These are phyloP conservation scores for Monopis laevigella DNA, from an alignment of 2,888 invertebrate genomes.

Conservation along the genomic window DNA sequence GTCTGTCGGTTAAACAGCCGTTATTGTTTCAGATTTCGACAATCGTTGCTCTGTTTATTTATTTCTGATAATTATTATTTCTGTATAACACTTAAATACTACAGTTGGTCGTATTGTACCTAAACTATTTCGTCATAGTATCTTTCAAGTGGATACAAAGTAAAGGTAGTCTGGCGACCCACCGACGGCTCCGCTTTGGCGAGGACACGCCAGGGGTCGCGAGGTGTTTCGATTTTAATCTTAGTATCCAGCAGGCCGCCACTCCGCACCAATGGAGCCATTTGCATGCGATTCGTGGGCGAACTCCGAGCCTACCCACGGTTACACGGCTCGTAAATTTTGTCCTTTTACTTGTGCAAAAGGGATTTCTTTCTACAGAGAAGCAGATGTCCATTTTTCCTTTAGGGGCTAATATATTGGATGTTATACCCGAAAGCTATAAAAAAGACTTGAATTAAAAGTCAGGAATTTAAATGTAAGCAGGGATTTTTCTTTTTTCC, in stretches of 20 bases:
- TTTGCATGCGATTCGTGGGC: conserved; percentile 62
- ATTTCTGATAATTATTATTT: too few species aligned
- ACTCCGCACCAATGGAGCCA: conserved; percentile 51
- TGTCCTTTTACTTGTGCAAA: conserved; percentile 58
- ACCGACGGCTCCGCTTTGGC: neutral
- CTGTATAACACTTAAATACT: too few species aligned
- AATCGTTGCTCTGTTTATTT: too few species aligned
- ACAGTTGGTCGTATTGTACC: too few species aligned
- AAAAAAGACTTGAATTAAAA: conserved; percentile 51
- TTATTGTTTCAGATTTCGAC: too few species aligned
- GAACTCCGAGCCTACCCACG: conserved; percentile 55
- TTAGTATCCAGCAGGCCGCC: conserved; percentile 30
- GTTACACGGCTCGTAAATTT: conserved; percentile 62
- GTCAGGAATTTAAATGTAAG: conserved; percentile 32
- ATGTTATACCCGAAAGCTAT: conserved; percentile 45
- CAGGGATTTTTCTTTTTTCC: neutral
- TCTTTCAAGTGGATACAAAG: too few species aligned
- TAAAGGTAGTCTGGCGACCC: neutral
- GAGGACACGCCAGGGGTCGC: conserved; percentile 24
- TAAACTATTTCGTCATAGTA: too few species aligned
- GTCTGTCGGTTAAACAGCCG: too few species aligned
- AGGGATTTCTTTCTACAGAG: conserved; percentile 44
- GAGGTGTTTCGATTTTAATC: conserved; percentile 48
- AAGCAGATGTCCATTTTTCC: conserved; percentile 60
- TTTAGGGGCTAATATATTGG: conserved; percentile 58